Evolutionary conservation across 2,797 vertebrate species (phyloP), one percentile per base, ranked within the genome.

Genomic region (Mormyrus proboscirostris): DNA sequence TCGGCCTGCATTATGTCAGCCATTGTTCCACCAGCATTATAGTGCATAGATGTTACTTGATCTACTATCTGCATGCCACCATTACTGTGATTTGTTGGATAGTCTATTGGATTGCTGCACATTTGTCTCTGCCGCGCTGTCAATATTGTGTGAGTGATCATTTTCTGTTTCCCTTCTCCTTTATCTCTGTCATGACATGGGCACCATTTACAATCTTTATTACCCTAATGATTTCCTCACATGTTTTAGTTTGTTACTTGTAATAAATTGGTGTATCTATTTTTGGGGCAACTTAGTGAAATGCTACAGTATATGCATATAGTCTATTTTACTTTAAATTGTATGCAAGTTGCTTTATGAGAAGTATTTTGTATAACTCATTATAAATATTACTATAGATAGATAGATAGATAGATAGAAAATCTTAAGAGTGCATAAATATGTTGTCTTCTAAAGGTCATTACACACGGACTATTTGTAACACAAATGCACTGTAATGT

Each of bases 1-100:
- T 82, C 44, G 51, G 76, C 88, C 88, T 88, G 88, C 69, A 59
- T 83, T 59, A 57, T 88, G 16, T 33, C 50, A 22, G 2, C 29
- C 25, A 57, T 82, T 55, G 33, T 89, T 47, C 50, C 33, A 25
- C 50, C 50, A 79, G 50, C 76, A 49, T 59, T 89, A n/a, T 29
- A 84, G 19, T 83, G 41, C 82, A n/a, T 44, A 50, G 76, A 83
- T 33, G 22, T 84, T 19, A 55, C 76, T 89, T 65, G 79, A 62
- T 85, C 53, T 89, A 89, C 79, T 55, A 25, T 85, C 55, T 65
- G 14, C 55, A 89, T 89, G 82, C 57, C 55, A 50, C 41, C 22
- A 85, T 89, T 65, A 65, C 38, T 4, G 41, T 65, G 76, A 69
- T 84, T 89, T 65, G 53, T 85, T 85, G 83, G 88, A 62, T 50